phyloP scores from a whole-genome alignment of 35 echinoderm and acorn worm species.

The Apostichopus parvimensis region DNA sequence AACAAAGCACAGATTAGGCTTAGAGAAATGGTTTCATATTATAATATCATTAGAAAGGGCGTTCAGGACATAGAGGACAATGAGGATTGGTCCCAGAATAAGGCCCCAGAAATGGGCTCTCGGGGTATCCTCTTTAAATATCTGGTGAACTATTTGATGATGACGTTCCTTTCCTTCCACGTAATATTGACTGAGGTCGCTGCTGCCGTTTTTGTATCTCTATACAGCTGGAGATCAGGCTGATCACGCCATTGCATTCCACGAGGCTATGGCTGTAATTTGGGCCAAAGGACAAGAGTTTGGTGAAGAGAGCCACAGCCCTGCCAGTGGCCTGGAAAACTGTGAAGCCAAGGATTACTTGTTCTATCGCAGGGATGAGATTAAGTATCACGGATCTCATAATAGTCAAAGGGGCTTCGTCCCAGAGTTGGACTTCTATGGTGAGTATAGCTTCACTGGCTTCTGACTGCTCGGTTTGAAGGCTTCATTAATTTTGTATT shows the following conservation, averaged over 20 bases:
- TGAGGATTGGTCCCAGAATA: too few relatives aligned
- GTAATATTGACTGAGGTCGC: too few relatives aligned
- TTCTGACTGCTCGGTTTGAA: neutral
- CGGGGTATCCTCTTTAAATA: too few relatives aligned
- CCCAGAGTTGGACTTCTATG: conserved; percentile 72
- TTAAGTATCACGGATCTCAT: conserved; percentile 85
- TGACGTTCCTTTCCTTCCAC: too few relatives aligned
- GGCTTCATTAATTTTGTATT: too few relatives aligned
- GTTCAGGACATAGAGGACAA: too few relatives aligned
- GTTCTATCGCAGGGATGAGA: conserved; percentile 79
- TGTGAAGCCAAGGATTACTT: conserved; percentile 65
- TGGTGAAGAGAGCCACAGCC: conserved; percentile 66
- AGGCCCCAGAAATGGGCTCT: too few relatives aligned
- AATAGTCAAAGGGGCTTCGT: conserved; percentile 59
- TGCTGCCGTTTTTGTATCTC: neutral
- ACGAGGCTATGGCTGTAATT: conserved; percentile 62
- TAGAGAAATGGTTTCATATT: too few relatives aligned
- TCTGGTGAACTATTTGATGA: too few relatives aligned
- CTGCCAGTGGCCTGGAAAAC: conserved; percentile 72
- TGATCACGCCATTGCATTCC: conserved; percentile 65
- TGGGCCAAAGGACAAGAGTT: conserved; percentile 88
- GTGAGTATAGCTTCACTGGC: conserved; percentile 38
- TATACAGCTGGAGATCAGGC: conserved; percentile 46
- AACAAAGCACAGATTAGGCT: too few relatives aligned
- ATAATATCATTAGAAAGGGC: too few relatives aligned